Conservation (phyloP, 2,888 invertebrate genomes). For the Aquatica leii region DNA sequence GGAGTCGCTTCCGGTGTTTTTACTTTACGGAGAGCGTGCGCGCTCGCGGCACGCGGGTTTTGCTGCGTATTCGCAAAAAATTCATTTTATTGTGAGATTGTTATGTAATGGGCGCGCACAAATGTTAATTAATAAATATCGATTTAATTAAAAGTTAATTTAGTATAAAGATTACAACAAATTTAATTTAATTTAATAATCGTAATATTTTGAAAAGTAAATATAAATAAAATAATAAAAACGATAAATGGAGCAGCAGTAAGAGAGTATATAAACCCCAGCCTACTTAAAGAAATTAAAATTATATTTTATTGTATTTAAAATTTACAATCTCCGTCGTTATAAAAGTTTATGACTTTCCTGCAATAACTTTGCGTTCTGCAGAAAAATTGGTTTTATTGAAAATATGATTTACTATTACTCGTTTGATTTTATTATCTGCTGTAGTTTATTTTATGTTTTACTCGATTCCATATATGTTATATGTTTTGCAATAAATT, state of each 20-base stretch:
- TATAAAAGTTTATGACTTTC: conserved; percentile 57
- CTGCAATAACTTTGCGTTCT: conserved; percentile 51
- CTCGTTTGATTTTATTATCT: conserved; percentile 53
- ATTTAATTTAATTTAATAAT: no score
- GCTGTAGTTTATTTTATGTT: conserved; percentile 40
- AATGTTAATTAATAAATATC: no score
- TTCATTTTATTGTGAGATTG: no score
- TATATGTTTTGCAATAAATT: no score
- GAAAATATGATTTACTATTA: conserved; percentile 60
- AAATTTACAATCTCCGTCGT: conserved; percentile 55
- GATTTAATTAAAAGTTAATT: conserved; percentile 25
- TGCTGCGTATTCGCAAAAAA: no score
- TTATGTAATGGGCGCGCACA: no score
- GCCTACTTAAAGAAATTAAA: conserved; percentile 49
- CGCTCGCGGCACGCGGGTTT: no score
- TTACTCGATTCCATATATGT: conserved; percentile 49
- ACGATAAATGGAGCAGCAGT: conserved; percentile 29
- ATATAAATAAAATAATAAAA: conserved; percentile 21
- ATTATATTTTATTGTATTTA: conserved; percentile 55
- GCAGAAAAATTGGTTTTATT: conserved; percentile 58
- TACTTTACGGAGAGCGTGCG: no score
- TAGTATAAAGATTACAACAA: conserved; percentile 22
- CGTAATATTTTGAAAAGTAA: conserved; percentile 19
- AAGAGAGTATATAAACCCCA: conserved; percentile 40
- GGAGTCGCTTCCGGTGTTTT: no score